These are phyloP conservation scores for Gymnocephalus cernua DNA, from an alignment of 2,113 vertebrate species.

Conservation along the genomic window DNA sequence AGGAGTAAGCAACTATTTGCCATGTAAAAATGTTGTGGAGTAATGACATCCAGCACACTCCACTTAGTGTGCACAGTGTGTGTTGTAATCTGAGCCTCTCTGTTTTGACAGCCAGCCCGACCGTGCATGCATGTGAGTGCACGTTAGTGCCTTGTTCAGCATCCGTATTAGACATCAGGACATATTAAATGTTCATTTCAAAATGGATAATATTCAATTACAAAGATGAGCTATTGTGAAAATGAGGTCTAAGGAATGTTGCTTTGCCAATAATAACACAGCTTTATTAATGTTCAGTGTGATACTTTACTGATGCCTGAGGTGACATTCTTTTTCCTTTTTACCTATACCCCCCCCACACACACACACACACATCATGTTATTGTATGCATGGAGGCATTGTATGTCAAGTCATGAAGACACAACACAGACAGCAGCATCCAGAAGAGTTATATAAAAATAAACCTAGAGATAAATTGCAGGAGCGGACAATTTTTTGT, in stretches of 20 bases:
- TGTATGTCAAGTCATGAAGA: slow-evolving; percentile 26
- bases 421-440: slow-evolving; percentile 19
- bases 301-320: slow-evolving; percentile 50
- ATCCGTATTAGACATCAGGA: not conserved
- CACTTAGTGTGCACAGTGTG: no score
- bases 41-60: no score
- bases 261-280: slow-evolving; percentile 45
- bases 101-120: no score
- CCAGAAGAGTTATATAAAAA: slow-evolving; percentile 26
- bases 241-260: slow-evolving; percentile 45
- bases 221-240: slow-evolving; percentile 43
- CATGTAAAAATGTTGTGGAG: no score
- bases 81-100: no score
- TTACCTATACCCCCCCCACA: not conserved
- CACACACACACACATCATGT: slow-evolving; percentile 5
- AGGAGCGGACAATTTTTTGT: slow-evolving; percentile 13
- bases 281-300: slow-evolving; percentile 49
- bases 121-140: no score
- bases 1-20: no score
- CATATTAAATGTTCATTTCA: slow-evolving; percentile 21
- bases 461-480: slow-evolving; percentile 15
- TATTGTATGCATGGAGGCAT: not conserved
- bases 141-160: no score
- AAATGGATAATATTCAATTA: slow-evolving; percentile 45
- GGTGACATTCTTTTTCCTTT: slow-evolving; percentile 41